Evolutionary conservation across 2,113 vertebrate species (phyloP).

Genomic region (Gorsachius goisagi): DNA sequence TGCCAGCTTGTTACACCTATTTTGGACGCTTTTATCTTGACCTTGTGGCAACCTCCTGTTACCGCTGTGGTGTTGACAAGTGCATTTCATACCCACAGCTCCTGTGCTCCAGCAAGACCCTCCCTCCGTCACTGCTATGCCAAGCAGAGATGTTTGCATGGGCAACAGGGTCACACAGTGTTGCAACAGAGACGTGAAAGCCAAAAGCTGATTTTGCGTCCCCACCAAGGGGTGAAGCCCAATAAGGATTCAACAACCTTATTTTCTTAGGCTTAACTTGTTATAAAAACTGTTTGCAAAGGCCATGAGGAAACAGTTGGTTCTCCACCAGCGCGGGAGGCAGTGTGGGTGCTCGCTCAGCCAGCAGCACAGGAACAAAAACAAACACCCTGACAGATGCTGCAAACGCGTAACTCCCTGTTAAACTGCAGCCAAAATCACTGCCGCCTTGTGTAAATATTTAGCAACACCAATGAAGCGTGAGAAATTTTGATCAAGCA

Average conservation of each 20-base stretch:
- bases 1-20: not conserved
- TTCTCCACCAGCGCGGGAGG: not conserved
- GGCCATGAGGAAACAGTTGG: not conserved
- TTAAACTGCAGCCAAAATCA: not conserved
- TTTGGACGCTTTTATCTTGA: not conserved
- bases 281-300: not conserved
- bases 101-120: not conserved
- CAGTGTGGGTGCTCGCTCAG: not conserved
- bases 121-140: fast-evolving
- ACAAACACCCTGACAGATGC: not conserved
- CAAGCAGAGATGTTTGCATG: not conserved
- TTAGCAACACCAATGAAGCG: not conserved
- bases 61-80: not conserved
- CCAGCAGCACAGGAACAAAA: not conserved
- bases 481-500: not conserved
- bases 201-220: not conserved
- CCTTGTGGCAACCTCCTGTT: not conserved
- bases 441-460: not conserved
- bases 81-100: not conserved
- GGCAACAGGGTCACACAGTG: not conserved
- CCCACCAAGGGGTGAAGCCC: not conserved
- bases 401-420: not conserved
- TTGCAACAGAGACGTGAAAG: not conserved
- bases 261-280: not conserved
- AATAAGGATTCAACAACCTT: not conserved